Evolutionary conservation across 2,113 vertebrate genomes (phyloP).

Genomic region (Gavia stellata): DNA sequence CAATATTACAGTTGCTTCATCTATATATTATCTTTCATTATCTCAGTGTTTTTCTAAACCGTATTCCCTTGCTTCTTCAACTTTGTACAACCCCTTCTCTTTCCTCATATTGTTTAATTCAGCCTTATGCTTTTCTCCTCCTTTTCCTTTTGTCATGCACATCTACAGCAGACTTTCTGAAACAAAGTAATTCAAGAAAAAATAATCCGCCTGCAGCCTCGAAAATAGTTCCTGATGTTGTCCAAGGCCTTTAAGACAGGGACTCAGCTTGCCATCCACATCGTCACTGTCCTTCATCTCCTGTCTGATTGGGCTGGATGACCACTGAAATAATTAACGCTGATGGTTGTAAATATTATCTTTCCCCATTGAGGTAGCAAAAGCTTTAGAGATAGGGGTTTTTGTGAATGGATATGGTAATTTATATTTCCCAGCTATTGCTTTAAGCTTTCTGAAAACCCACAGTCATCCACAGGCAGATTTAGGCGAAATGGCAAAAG

Average conservation of each 20-base stretch:
- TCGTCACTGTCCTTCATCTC: neutral
- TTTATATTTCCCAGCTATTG: neutral
- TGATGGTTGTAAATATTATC: neutral
- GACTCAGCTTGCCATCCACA: neutral
- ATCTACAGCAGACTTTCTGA: neutral
- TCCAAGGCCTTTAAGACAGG: neutral
- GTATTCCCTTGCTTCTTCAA: slow-evolving; percentile 18
- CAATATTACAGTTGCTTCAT: slow-evolving; percentile 39
- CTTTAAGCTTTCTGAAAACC: neutral
- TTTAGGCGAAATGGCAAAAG: neutral
- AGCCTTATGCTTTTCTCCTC: neutral
- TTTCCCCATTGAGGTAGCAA: neutral
- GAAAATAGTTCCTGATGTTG: neutral
- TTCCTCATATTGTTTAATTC: slow-evolving; percentile 34
- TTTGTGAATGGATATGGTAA: neutral
- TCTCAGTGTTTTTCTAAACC: slow-evolving; percentile 41
- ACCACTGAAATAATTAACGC: neutral
- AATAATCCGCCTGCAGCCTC: neutral
- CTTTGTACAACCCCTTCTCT: slow-evolving; percentile 29
- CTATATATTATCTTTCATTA: slow-evolving; percentile 45
- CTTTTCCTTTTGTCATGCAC: neutral
- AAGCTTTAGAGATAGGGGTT: neutral
- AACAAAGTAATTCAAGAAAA: neutral
- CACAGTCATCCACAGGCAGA: neutral
- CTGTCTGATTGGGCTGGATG: neutral